Percentiles rank a stretch among this genome's conserved stretches.
These are phyloP conservation scores for Nymphicus hollandicus DNA, from an alignment of 2,113 vertebrate species.

Conservation along the genomic window DNA sequence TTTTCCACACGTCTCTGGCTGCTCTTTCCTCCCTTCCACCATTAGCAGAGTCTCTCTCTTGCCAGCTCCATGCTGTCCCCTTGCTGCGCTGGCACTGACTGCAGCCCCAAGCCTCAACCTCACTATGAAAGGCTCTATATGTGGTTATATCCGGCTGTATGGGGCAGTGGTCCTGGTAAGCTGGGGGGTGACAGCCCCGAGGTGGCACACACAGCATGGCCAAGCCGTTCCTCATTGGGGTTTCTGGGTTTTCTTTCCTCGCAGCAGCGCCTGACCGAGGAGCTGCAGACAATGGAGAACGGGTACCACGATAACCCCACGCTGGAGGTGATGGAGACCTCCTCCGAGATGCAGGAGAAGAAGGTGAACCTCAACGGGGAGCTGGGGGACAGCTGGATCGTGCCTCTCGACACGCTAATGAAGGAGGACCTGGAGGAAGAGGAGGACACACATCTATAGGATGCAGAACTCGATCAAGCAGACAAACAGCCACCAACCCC, in stretches of 20 bases:
- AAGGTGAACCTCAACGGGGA: constrained; percentile 86
- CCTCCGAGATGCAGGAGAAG: constrained; percentile 94
- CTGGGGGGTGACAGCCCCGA: not conserved
- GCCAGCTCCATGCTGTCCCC: not conserved
- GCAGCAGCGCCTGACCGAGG: constrained; percentile 92
- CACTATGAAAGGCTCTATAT: fast-evolving
- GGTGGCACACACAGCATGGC: not conserved
- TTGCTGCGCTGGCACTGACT: not conserved
- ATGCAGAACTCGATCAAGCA: not conserved
- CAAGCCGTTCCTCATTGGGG: not conserved
- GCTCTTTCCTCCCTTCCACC: not conserved
- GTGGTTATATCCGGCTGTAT: fast-evolving
- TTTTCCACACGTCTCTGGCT: not conserved
- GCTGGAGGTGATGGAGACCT: constrained; percentile 95
- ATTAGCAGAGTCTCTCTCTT: not conserved
- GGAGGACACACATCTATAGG: constrained; percentile 95
- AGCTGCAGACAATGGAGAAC: constrained; percentile 93
- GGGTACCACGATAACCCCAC: constrained; percentile 98
- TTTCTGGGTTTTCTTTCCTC: not conserved
- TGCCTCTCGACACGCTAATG: constrained; percentile 88
- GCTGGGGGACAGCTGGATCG: constrained; percentile 96
- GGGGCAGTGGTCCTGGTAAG: not conserved
- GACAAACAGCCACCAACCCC: not conserved
- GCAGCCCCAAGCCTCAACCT: not conserved
- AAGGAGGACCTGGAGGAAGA: constrained; percentile 89